phyloP scores from a whole-genome alignment of 2,113 vertebrate genomes.

The Macaca nemestrina region DNA sequence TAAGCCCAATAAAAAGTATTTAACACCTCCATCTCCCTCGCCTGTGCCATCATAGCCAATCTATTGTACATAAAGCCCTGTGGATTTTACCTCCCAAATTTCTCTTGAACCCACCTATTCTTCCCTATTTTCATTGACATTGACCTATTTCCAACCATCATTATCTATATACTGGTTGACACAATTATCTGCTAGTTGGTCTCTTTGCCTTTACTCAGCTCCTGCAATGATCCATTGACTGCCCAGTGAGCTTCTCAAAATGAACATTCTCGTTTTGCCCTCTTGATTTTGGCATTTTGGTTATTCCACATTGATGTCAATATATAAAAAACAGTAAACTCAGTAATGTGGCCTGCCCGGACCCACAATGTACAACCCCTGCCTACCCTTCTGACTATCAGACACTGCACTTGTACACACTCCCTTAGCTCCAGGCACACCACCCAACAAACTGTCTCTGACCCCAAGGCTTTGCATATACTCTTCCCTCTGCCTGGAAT shows the following conservation, averaged over 20 bases:
- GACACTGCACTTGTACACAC: fast-evolving
- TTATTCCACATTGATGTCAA: not conserved
- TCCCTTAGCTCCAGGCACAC: not conserved
- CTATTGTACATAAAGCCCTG: not conserved
- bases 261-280: not conserved
- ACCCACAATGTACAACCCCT: not conserved
- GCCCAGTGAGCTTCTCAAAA: not conserved
- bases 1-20: not conserved
- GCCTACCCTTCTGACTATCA: fast-evolving
- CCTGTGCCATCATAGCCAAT: not conserved
- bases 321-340: not conserved
- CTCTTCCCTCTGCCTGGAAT: not conserved
- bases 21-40: not conserved
- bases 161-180: not conserved
- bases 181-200: not conserved
- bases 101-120: not conserved
- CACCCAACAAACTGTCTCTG: not conserved
- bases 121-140: not conserved
- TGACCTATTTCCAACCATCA: fast-evolving
- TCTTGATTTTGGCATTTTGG: not conserved
- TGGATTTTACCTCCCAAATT: not conserved
- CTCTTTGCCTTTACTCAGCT: not conserved
- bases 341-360: not conserved
- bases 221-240: not conserved
- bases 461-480: not conserved